Conservation (phyloP, 2,797 vertebrate species). For the Huso huso region DNA sequence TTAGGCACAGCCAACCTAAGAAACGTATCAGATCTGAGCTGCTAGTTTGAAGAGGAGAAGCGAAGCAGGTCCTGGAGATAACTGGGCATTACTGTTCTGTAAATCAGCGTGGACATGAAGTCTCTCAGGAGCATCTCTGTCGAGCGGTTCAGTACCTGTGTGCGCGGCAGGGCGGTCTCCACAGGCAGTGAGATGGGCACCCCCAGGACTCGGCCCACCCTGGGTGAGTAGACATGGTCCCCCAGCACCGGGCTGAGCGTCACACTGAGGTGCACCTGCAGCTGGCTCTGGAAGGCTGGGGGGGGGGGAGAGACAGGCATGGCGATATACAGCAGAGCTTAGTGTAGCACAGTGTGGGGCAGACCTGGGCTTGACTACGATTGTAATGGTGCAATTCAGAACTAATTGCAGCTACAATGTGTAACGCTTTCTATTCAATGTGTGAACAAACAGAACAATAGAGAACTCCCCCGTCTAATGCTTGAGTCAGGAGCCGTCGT, state of each 20-base stretch:
- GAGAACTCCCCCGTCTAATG: too few species aligned
- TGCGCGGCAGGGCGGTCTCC: neutral
- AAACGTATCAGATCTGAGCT: neutral
- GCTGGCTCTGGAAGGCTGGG: conserved; percentile 49
- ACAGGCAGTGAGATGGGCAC: conserved; percentile 45
- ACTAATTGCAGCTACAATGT: too few species aligned
- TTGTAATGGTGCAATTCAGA: neutral
- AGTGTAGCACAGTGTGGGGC: neutral
- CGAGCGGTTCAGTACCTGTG: conserved; percentile 42
- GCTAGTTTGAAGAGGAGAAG: neutral
- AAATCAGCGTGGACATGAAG: neutral
- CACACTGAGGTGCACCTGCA: conserved; percentile 46
- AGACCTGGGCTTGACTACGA: neutral
- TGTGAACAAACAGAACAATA: too few species aligned
- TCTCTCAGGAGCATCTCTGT: neutral
- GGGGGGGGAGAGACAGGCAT: neutral
- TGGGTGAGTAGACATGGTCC: conserved; percentile 41
- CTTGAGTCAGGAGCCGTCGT: too few species aligned
- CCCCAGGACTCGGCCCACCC: conserved; percentile 46
- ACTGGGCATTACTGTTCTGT: neutral
- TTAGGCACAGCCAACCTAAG: too few species aligned
- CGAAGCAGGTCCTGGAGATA: neutral
- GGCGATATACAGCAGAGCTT: neutral
- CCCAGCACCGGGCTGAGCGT: conserved; percentile 54
- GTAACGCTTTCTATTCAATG: too few species aligned